Base-by-base conservation (phyloP, 2,113 vertebrate species). In the Atherinomorus stipes region DNA sequence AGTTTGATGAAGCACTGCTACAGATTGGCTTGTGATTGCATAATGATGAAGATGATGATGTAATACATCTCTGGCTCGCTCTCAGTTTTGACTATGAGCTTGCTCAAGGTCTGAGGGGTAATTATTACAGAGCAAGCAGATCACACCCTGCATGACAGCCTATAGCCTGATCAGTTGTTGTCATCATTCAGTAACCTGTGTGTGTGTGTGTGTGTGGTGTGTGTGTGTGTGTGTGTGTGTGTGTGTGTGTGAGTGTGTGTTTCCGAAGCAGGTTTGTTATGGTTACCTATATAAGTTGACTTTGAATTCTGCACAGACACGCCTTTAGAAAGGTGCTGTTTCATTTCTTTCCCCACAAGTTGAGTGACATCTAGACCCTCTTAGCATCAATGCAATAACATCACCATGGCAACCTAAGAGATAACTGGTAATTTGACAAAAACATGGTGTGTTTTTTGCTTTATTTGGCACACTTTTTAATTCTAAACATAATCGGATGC, bases 391-490 rank as follows among this genome's bases (percentile, higher is more conserved):
- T 67, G 5, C 42, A 47, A 83, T 77, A 31, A 64, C 18, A 52
- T 59, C 45, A 13, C 78, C 71, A 76, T 80, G 76, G 73, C 53
- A 88, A 85, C 89, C 64, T 84, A 84, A 83, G 69, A 75, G 26
- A 52, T 56, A 26, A 15, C 28, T 13, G 34, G 13, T 44, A 11
- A 7, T 23, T 19, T 37, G 4, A 25, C 19, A 1, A 4, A 26
- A 60, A 45, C 23, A 49, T 64, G 11, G 2, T 15, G n/a, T 58
- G 47, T 13, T 18, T 34, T 34, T 42, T 11, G 34, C 25, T 59
- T 21, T 18, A 0, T 22, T n/a, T 11, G 4, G 34, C 37, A 18
- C 9, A 0, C 16, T 64, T 44, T 74, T 23, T 26, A 64, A 31
- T 47, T 15, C 2, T 28, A 47, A 23, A 47, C 37, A 42, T 0